phyloP scores from a whole-genome alignment of 2,113 vertebrate genomes.

The Vanacampus margaritifer region DNA sequence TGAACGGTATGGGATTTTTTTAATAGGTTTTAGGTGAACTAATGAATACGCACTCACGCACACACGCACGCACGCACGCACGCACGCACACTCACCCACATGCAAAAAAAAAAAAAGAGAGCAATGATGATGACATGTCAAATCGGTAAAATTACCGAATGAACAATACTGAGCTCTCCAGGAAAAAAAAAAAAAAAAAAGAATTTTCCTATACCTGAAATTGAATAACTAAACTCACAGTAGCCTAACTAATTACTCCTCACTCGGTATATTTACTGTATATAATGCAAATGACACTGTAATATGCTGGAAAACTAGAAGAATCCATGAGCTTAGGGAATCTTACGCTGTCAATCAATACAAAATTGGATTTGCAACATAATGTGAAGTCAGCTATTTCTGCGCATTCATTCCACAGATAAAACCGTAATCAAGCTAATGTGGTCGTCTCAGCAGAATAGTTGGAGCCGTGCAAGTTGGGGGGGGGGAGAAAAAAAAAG shows the following conservation, averaged over 20 bases:
- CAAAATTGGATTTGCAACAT: conserved; percentile 65
- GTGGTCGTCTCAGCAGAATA: conserved; percentile 36
- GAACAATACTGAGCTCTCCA: too few species aligned
- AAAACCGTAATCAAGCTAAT: conserved; percentile 67
- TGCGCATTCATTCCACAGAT: conserved; percentile 59
- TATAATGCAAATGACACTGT: conserved; percentile 54
- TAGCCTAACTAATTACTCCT: conserved; percentile 66
- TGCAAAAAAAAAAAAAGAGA: too few species aligned
- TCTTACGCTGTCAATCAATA: conserved; percentile 63
- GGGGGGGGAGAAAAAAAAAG: too few species aligned
- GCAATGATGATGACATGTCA: too few species aligned
- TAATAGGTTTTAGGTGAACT: too few species aligned
- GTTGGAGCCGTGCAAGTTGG: conserved; percentile 19
- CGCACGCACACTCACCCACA: too few species aligned
- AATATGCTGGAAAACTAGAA: conserved; percentile 50
- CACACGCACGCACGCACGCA: too few species aligned
- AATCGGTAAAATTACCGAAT: too few species aligned
- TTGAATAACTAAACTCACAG: conserved; percentile 66
- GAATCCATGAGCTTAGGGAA: conserved; percentile 41
- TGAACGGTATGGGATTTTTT: too few species aligned
- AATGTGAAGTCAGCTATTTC: conserved; percentile 66
- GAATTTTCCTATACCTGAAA: conserved; percentile 51
- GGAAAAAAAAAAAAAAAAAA: too few species aligned
- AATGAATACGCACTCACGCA: too few species aligned
- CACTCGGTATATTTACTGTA: conserved; percentile 7